Base-by-base conservation (phyloP, 2,888 invertebrate species). In the Cheilosia vulpina region DNA sequence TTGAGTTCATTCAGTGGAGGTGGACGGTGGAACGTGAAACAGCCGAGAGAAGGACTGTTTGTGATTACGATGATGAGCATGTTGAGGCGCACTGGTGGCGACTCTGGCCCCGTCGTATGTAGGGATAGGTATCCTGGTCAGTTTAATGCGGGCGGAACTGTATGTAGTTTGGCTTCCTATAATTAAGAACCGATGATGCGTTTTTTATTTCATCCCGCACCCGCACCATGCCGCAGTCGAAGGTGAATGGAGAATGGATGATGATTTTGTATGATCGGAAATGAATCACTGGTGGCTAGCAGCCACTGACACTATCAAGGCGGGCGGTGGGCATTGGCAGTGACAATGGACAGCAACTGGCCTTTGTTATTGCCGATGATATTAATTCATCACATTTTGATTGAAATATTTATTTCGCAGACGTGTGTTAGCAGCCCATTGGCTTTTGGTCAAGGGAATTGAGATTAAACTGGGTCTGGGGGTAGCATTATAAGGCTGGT, bases 151-250 rank as follows among this genome's bases (percentile, higher is more conserved):
- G 47, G 27, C 24, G 19, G 38, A 58, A 17, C 21, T 7, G 31
- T 19, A 24, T 15, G 17, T 55, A 63, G 60, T 43, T 66, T 43
- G 60, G 31, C 53, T 72, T 77, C 60, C 17, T 47, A 77, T 78
- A 83, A 83, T 83, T 78, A 83, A 83, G 82, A 83, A 53, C 82
- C 78, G 83, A 84, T 84, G 83, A 84, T 65, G 83, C 69, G 83
- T 75, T 84, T 84, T 83, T 79, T 69, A 68, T 84, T 79, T 84
- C 58, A 79, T 69, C 41, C 53, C 73, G 34, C 45, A 31, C 41
- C 53, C 73, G 34, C 45, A 31, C 57, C 15, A 31, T 43, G 19
- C 9, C 24, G 27, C 9, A 11, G 62, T 45, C 53, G 62, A 53
- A 62, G 24, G 43, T 57, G 43, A 53, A 71, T 60, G 65, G 58